These are phyloP conservation scores for Tiliacea citrago DNA, from an alignment of 2,888 invertebrate genomes.

Conservation along the genomic window DNA sequence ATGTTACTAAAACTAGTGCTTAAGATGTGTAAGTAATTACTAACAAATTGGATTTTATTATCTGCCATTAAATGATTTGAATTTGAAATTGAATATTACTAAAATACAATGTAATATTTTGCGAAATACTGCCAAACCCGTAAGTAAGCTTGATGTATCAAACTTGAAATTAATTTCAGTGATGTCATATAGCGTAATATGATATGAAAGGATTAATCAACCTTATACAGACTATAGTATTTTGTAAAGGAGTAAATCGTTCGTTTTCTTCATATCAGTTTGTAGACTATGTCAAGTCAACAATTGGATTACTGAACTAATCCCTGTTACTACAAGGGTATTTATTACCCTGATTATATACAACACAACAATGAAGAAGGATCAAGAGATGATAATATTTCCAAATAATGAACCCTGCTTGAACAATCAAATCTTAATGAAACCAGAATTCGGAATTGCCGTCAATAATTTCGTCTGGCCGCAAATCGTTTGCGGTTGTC, in stretches of 20 bases:
- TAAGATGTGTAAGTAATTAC: too few relatives aligned
- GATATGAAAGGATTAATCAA: slow-evolving; percentile 14
- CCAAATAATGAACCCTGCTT: neutral
- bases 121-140: neutral
- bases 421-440: slow-evolving; percentile 25
- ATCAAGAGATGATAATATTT: neutral
- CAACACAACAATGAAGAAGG: slow-evolving; percentile 23
- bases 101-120: slow-evolving; percentile 19
- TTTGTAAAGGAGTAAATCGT: slow-evolving; percentile 32
- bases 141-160: neutral
- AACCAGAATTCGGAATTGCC: slow-evolving; percentile 1
- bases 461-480: slow-evolving; percentile 41
- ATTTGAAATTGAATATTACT: too few relatives aligned
- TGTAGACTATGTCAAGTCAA: slow-evolving; percentile 31
- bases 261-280: neutral
- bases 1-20: too few relatives aligned
- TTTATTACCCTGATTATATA: slow-evolving; percentile 49
- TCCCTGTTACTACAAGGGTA: slow-evolving; percentile 37
- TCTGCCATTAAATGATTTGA: too few relatives aligned
- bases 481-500: slow-evolving; percentile 51
- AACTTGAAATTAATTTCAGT: slow-evolving; percentile 25
- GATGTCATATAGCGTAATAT: slow-evolving; percentile 4
- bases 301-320: slow-evolving; percentile 53
- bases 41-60: too few relatives aligned
- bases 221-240: slow-evolving; percentile 1